Percentiles rank a stretch among this genome's conserved stretches.
These are phyloP conservation scores for Celastrina argiolus DNA, from an alignment of 2,888 invertebrate genomes.

Conservation along the genomic window DNA sequence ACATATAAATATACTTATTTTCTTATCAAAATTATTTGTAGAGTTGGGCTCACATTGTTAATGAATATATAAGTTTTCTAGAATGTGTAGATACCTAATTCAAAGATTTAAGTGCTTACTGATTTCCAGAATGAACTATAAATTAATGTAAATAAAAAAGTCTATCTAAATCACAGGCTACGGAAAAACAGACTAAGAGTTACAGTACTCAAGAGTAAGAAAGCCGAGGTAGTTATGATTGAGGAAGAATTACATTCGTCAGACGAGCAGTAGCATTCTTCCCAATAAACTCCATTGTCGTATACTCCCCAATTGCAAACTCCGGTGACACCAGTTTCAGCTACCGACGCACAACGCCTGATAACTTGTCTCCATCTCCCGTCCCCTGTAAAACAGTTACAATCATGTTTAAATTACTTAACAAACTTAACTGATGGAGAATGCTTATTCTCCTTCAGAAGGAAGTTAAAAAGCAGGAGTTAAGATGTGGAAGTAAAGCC, in stretches of 20 bases:
- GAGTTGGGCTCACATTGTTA: background rate
- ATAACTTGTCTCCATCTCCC: conserved; percentile 96
- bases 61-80: background rate
- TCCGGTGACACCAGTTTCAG: conserved; percentile 94
- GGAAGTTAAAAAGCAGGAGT: too few relatives aligned
- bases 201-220: conserved; percentile 38
- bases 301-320: conserved; percentile 98
- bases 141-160: background rate
- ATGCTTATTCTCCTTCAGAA: too few relatives aligned
- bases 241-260: conserved; percentile 88
- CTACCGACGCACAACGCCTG: conserved; percentile 91
- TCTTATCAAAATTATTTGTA: too few relatives aligned
- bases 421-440: too few relatives aligned
- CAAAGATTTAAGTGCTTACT: background rate
- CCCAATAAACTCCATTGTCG: conserved; percentile 96
- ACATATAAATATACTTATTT: too few relatives aligned
- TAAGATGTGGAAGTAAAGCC: too few relatives aligned
- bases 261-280: conserved; percentile 95
- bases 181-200: conserved; percentile 27
- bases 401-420: background rate
- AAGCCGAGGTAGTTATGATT: conserved; percentile 42
- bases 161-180: conserved; percentile 18
- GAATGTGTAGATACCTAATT: background rate
- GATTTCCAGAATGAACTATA: background rate
- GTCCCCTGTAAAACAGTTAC: conserved; percentile 83